These are phyloP conservation scores for Neoaliturus tenellus DNA, from an alignment of 2,888 invertebrate genomes.

Conservation along the genomic window DNA sequence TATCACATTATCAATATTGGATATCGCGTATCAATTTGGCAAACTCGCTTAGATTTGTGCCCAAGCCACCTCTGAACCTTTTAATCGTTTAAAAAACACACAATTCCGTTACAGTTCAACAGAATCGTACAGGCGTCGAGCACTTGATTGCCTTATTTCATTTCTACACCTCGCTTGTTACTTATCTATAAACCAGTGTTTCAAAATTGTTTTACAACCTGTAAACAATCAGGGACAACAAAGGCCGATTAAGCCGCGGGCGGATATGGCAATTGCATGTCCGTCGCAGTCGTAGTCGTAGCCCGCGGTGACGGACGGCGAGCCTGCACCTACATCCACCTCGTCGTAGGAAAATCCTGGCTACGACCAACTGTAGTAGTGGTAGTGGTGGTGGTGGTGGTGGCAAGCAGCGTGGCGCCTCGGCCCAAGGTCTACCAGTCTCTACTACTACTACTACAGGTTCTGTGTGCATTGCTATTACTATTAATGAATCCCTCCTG, in stretches of 20 bases:
- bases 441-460: neutral
- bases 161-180: no score
- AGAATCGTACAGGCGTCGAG: no score
- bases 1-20: no score
- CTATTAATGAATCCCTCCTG: slow-evolving; percentile 24
- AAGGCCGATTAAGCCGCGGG: neutral
- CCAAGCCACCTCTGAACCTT: no score
- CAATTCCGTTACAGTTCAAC: no score
- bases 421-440: slow-evolving; percentile 4
- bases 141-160: no score
- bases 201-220: neutral
- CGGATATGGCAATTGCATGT: neutral
- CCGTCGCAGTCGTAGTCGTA: neutral
- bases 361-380: neutral
- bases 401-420: neutral
- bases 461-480: neutral
- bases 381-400: neutral
- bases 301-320: no score
- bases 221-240: neutral
- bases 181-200: no score
- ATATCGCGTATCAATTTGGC: no score
- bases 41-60: no score
- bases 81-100: no score
- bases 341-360: neutral
- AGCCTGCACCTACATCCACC: neutral